Evolutionary conservation across 2,113 vertebrate species (phyloP).

Genomic region (Physeter macrocephalus): DNA sequence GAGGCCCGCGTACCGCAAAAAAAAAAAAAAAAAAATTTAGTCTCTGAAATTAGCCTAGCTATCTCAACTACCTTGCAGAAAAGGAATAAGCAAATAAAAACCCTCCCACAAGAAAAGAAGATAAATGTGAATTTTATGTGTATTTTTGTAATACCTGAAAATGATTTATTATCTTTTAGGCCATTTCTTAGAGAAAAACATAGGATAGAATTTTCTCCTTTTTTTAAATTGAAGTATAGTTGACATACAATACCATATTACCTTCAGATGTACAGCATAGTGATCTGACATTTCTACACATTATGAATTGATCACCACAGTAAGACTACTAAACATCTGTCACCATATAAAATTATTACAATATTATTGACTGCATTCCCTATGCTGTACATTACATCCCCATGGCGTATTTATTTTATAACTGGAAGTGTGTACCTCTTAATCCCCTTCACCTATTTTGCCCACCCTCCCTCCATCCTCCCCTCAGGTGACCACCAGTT

Average conservation of each 20-base stretch:
- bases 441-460: not conserved
- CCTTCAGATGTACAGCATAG: not conserved
- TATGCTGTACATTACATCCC: not conserved
- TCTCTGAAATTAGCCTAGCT: not conserved
- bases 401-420: not conserved
- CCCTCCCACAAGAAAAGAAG: not conserved
- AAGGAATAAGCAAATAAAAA: conserved; percentile 2
- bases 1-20: too few relatives aligned
- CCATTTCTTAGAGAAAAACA: not conserved
- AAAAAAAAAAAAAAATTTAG: too few relatives aligned
- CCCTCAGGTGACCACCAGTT: not conserved
- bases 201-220: not conserved
- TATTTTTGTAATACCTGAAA: not conserved
- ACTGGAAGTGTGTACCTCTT: not conserved
- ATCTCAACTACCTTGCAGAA: not conserved
- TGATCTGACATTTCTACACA: not conserved
- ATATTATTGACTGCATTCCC: not conserved
- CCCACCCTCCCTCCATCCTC: not conserved
- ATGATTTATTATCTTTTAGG: not conserved
- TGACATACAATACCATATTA: not conserved
- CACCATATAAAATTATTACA: not conserved
- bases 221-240: not conserved
- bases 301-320: not conserved
- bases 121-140: not conserved
- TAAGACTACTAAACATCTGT: not conserved